These are phyloP conservation scores for Ellobium chinense DNA, from an alignment of 2,888 invertebrate species.

Conservation along the genomic window DNA sequence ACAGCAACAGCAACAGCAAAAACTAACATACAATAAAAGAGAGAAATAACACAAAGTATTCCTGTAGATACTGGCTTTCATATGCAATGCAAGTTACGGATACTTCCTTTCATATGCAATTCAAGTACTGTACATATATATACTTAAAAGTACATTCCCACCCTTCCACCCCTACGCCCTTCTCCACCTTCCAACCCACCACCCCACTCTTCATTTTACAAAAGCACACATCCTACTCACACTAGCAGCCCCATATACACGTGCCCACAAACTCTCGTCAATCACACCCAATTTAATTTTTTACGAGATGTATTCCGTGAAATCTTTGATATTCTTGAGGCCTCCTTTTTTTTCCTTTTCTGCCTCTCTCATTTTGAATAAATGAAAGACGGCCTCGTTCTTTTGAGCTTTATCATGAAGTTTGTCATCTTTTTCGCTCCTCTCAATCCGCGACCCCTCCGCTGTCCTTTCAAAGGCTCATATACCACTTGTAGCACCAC, in stretches of 20 bases:
- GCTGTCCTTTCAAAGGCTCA: background rate
- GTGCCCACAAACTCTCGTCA: slow-evolving; percentile 18
- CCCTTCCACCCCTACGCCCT: background rate
- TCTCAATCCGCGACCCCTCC: background rate
- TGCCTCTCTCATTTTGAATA: background rate
- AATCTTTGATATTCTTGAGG: background rate
- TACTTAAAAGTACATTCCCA: background rate
- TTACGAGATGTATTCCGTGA: background rate
- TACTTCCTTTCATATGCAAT: too few species aligned
- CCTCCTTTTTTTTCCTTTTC: background rate
- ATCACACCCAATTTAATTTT: background rate
- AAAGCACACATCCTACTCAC: too few species aligned
- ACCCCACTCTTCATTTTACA: background rate
- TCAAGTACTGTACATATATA: too few species aligned
- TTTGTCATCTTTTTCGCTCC: background rate
- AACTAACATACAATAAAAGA: too few species aligned
- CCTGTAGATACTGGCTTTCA: too few species aligned
- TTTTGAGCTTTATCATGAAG: slow-evolving; percentile 2
- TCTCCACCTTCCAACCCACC: background rate
- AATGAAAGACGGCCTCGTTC: background rate
- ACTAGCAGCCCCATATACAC: background rate
- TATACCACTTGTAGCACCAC: background rate
- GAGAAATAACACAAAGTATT: too few species aligned
- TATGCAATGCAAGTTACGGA: too few species aligned
- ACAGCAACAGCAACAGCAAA: too few species aligned